phyloP scores from a whole-genome alignment of 2,113 vertebrate genomes.

The Chaetura pelagica region DNA sequence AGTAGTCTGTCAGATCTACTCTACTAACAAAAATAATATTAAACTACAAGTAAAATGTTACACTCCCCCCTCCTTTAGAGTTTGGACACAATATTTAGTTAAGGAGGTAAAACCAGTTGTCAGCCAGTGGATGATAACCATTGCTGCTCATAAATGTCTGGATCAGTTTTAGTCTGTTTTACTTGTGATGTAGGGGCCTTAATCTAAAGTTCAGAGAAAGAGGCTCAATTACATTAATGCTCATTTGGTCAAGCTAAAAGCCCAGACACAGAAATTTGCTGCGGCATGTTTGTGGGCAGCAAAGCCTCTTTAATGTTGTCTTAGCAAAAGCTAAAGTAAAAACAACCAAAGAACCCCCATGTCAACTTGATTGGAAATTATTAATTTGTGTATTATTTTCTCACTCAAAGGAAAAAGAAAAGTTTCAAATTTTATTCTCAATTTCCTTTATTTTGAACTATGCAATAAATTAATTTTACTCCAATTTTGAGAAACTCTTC shows the following conservation, averaged over 20 bases:
- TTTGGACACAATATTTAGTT: constrained; percentile 12
- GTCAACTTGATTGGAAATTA: not conserved
- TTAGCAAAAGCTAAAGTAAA: not conserved
- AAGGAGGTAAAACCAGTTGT: constrained; percentile 14
- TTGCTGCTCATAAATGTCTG: constrained; percentile 30
- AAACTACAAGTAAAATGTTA: not conserved
- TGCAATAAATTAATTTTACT: not conserved
- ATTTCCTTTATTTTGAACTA: not conserved
- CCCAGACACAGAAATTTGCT: not conserved
- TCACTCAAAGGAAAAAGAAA: not conserved
- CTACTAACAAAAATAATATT: not conserved
- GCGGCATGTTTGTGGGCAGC: not conserved
- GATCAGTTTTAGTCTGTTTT: constrained; percentile 7
- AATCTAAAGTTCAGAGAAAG: constrained; percentile 39
- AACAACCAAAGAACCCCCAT: not conserved
- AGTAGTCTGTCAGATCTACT: not conserved
- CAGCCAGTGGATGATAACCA: not conserved
- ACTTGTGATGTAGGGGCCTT: not conserved
- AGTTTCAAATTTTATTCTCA: not conserved
- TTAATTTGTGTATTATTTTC: not conserved
- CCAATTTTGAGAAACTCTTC: not conserved
- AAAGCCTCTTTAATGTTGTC: accelerated
- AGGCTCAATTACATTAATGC: constrained; percentile 29
- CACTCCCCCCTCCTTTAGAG: not conserved
- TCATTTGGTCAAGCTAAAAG: not conserved